Conservation (phyloP, 2,888 invertebrate species). For the Sepioteuthis lessoniana region DNA sequence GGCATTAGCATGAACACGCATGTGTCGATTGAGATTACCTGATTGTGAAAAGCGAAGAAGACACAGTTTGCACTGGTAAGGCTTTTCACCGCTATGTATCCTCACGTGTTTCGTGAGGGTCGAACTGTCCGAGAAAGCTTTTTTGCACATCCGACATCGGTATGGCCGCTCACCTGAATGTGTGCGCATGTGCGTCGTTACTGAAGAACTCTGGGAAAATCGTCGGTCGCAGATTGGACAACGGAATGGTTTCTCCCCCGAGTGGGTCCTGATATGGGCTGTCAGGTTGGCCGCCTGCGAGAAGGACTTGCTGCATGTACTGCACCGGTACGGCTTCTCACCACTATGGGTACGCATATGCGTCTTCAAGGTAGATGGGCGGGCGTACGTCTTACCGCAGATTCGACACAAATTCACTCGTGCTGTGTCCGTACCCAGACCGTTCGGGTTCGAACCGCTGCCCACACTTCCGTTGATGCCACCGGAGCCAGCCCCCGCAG, state of each 20-base stretch:
- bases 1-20: slow-evolving; percentile 88
- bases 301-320: slow-evolving; percentile 91
- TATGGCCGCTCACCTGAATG: slow-evolving; percentile 99
- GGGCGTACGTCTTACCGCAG: slow-evolving; percentile 95
- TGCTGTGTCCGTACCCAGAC: slow-evolving; percentile 51
- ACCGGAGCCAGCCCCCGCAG: background rate
- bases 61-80: slow-evolving; percentile 97
- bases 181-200: slow-evolving; percentile 99
- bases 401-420: slow-evolving; percentile 88
- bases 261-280: slow-evolving; percentile 95
- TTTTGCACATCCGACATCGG: slow-evolving; percentile 94
- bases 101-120: slow-evolving; percentile 97
- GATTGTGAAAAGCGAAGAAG: slow-evolving; percentile 96
- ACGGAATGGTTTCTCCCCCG: slow-evolving; percentile 97
- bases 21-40: slow-evolving; percentile 98
- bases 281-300: slow-evolving; percentile 98
- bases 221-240: slow-evolving; percentile 97
- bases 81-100: slow-evolving; percentile 87
- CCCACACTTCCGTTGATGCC: background rate
- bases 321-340: slow-evolving; percentile 86
- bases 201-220: slow-evolving; percentile 94
- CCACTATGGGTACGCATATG: slow-evolving; percentile 97
- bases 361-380: slow-evolving; percentile 96
- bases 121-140: slow-evolving; percentile 98
- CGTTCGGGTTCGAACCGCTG: slow-evolving; percentile 38